phyloP scores from a whole-genome alignment of 2,797 vertebrate species.

The Moxostoma hubbsi region DNA sequence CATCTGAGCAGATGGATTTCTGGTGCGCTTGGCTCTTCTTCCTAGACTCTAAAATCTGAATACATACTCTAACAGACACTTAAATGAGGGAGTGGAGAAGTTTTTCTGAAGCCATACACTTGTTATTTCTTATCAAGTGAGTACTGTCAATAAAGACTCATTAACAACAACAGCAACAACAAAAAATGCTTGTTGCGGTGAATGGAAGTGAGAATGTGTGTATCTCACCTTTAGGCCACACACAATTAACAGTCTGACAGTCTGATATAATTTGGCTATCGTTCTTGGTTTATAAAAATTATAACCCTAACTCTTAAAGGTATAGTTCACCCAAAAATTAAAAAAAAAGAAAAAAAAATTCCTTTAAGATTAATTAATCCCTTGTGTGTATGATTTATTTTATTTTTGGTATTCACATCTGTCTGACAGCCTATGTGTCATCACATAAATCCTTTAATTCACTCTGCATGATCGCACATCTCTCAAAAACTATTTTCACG shows the following conservation, averaged over 20 bases:
- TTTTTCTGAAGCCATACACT: slow-evolving; percentile 47
- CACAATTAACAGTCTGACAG: slow-evolving; percentile 2
- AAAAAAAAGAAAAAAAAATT: too few relatives aligned
- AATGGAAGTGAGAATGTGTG: not conserved
- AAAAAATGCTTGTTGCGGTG: slow-evolving; percentile 24
- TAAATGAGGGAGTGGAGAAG: slow-evolving; percentile 42
- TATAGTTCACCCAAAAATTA: too few relatives aligned
- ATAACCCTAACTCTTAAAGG: too few relatives aligned
- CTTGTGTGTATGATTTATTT: not conserved
- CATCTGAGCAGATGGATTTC: slow-evolving; percentile 53
- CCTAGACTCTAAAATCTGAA: slow-evolving; percentile 46
- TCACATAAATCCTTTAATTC: not conserved
- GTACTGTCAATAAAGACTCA: slow-evolving; percentile 40
- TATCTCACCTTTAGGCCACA: not conserved
- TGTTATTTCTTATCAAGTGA: slow-evolving; percentile 56
- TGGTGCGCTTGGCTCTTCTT: slow-evolving; percentile 52
- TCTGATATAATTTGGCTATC: not conserved
- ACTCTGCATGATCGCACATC: not conserved
- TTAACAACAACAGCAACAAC: slow-evolving; percentile 35
- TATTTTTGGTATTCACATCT: not conserved
- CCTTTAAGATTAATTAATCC: too few relatives aligned
- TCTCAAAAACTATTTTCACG: slow-evolving; percentile 7
- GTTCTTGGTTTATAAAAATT: too few relatives aligned
- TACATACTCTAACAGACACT: slow-evolving; percentile 25
- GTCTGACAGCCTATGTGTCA: not conserved